Evolutionary conservation across 1,140 invertebrate species (phyloP).

Genomic region (Sitophilus oryzae): DNA sequence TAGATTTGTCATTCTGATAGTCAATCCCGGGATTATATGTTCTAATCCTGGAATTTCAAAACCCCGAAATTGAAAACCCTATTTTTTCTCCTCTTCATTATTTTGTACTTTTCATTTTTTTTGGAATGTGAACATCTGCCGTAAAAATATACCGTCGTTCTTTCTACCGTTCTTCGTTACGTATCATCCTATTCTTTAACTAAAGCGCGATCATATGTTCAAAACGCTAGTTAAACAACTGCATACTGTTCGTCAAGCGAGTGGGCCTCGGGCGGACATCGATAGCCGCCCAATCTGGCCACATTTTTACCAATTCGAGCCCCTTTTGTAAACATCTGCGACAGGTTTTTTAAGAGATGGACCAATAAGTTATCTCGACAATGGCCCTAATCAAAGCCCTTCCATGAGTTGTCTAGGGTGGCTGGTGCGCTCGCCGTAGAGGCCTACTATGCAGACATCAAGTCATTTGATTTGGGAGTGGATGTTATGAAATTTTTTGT

Average conservation of each 20-base stretch:
- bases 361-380: slow-evolving; percentile 35
- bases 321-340: slow-evolving; percentile 38
- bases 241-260: slow-evolving; percentile 5
- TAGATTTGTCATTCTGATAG: too few relatives aligned
- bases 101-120: too few relatives aligned
- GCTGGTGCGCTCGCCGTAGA: slow-evolving; percentile 7
- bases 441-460: slow-evolving; percentile 1
- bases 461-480: too few relatives aligned
- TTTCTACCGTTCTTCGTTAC: not conserved
- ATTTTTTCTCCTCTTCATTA: too few relatives aligned
- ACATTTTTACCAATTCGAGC: slow-evolving; percentile 28
- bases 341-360: slow-evolving; percentile 36
- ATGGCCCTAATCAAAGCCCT: slow-evolving; percentile 34
- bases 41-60: too few relatives aligned
- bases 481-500: too few relatives aligned
- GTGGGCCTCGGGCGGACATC: slow-evolving; percentile 3
- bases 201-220: slow-evolving; percentile 20
- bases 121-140: not conserved
- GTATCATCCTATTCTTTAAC: not conserved
- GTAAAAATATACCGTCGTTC: not conserved
- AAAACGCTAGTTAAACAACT: slow-evolving; percentile 21
- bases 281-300: slow-evolving; percentile 29
- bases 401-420: slow-evolving; percentile 22
- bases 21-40: too few relatives aligned
- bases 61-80: too few relatives aligned